A percentile compares a stretch with the other conserved stretches of the same genome.
phyloP scores from a whole-genome alignment of 2,113 vertebrate genomes.

The Ifrita kowaldi region DNA sequence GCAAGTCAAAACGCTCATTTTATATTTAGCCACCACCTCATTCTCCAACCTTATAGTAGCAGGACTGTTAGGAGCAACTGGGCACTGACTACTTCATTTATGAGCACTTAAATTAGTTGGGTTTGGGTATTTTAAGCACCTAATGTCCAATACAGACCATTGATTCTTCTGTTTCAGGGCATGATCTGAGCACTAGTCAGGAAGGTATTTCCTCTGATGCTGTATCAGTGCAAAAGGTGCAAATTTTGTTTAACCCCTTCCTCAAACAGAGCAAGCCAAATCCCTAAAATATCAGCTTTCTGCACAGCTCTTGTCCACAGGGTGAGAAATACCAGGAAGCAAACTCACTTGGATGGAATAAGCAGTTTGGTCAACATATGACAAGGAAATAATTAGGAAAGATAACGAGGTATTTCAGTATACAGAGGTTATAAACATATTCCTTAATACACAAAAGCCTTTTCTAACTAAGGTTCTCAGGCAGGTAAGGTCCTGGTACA shows the following conservation, averaged over 20 bases:
- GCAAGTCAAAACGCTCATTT: background rate
- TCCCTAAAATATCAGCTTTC: fast-evolving
- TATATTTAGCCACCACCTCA: background rate
- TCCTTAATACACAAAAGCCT: background rate
- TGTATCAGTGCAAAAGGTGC: background rate
- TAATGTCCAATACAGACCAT: background rate
- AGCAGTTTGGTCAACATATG: background rate
- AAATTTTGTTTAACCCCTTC: background rate
- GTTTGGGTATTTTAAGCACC: slow-evolving; percentile 1
- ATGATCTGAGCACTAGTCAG: background rate
- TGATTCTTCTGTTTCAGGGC: background rate
- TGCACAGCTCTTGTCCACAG: background rate
- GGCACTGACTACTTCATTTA: background rate
- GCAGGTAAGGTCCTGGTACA: background rate
- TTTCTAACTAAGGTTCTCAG: background rate
- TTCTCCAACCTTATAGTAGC: background rate
- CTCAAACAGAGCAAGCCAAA: background rate
- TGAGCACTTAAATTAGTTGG: background rate
- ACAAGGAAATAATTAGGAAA: background rate
- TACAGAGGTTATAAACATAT: background rate
- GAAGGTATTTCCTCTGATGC: background rate
- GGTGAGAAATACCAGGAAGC: background rate
- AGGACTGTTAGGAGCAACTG: background rate
- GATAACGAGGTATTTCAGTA: background rate
- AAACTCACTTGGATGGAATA: background rate